Evolutionary conservation across 1,140 invertebrate genomes (phyloP).

Genomic region (Eulimnadia texana): DNA sequence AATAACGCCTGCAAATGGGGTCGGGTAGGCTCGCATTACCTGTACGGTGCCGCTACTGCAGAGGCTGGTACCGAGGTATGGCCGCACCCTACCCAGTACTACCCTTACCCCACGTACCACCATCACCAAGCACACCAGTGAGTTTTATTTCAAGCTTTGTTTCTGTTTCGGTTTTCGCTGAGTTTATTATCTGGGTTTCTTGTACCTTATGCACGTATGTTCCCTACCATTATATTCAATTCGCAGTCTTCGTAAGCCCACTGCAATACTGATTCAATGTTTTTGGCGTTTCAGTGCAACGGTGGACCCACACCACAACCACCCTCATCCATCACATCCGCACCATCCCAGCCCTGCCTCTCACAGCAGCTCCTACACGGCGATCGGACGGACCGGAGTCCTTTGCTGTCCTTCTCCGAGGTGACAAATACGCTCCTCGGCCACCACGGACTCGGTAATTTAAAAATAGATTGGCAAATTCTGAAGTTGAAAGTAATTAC

Average conservation of each 20-base stretch:
- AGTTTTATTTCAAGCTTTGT: conserved; percentile 21
- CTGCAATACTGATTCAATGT: conserved; percentile 15
- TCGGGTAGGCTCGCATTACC: conserved; percentile 21
- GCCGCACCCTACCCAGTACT: conserved; percentile 36
- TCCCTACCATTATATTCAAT: no score
- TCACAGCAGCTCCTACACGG: conserved; percentile 21
- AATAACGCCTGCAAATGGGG: conserved; percentile 21
- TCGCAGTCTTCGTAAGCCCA: no score
- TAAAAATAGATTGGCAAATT: conserved; percentile 16
- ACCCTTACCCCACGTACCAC: conserved; percentile 42
- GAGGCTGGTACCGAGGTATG: conserved; percentile 37
- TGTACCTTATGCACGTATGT: no score
- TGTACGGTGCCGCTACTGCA: conserved; percentile 13
- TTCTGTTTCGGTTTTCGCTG: conserved; percentile 19
- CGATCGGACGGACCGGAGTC: conserved; percentile 55
- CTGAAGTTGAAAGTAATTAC: conserved; percentile 7
- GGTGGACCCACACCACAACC: not conserved
- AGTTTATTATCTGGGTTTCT: conserved; percentile 14
- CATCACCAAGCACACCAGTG: conserved; percentile 31
- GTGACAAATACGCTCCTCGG: conserved; percentile 62
- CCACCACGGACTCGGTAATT: conserved; percentile 28
- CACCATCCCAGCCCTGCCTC: conserved; percentile 19
- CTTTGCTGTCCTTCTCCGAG: conserved; percentile 66
- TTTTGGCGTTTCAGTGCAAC: conserved; percentile 2
- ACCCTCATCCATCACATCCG: not conserved